Conservation (phyloP, 2,113 vertebrate genomes). For the Microcebus jonahi region DNA sequence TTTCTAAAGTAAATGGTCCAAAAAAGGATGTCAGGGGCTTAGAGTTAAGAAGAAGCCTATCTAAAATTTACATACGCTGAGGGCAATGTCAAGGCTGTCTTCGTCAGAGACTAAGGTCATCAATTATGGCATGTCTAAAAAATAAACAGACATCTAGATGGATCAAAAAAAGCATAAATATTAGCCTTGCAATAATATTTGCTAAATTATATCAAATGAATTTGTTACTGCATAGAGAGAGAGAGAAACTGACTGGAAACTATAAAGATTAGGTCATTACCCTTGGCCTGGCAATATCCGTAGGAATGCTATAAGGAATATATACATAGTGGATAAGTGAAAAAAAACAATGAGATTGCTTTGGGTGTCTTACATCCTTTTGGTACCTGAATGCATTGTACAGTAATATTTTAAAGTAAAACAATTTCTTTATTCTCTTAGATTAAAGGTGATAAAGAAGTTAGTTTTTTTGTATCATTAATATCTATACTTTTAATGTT, state of each 20-base stretch:
- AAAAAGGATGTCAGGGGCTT: no score
- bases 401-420: not conserved
- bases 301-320: not conserved
- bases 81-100: no score
- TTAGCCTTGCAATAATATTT: not conserved
- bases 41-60: no score
- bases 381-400: not conserved
- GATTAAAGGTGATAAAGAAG: not conserved
- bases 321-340: not conserved
- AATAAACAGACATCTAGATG: no score
- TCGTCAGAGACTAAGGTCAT: no score
- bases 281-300: not conserved
- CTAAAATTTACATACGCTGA: no score
- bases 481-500: slow-evolving; percentile 4
- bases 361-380: not conserved
- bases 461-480: slow-evolving; percentile 4
- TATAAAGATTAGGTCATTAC: not conserved
- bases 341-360: not conserved
- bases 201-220: not conserved
- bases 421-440: not conserved
- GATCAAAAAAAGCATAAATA: not conserved
- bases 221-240: not conserved
- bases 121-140: no score
- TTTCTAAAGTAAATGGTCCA: no score
- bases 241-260: not conserved